A percentile compares a stretch with the other conserved stretches of the same genome.
Conservation (phyloP, 1,140 invertebrate species). For the Harlomillsia oculata region DNA sequence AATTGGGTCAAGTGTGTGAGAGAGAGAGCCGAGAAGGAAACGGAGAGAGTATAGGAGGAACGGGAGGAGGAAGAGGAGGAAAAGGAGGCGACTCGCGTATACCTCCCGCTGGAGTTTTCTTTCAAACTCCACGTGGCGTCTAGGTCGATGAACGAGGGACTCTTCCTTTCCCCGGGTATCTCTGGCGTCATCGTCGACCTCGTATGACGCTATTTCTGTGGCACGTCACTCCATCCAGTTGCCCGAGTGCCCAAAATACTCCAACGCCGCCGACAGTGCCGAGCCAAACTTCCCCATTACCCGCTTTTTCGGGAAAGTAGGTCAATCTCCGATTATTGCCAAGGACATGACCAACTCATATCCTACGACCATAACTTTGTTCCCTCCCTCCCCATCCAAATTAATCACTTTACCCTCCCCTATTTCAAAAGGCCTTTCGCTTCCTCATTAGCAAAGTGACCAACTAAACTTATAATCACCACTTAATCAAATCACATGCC, state of each 20-base stretch:
- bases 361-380: too few species aligned
- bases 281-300: constrained; percentile 7
- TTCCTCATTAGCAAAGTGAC: too few species aligned
- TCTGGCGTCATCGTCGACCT: constrained; percentile 31
- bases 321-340: constrained; percentile 33
- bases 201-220: constrained; percentile 27
- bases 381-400: neutral
- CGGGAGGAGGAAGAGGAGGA: neutral
- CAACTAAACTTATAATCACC: too few species aligned
- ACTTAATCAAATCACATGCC: too few species aligned
- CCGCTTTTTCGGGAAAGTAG: constrained; percentile 25
- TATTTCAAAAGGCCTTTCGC: too few species aligned
- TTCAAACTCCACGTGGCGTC: constrained; percentile 20
- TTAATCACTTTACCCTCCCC: neutral
- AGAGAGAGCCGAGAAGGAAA: neutral
- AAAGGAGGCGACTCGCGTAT: too few species aligned
- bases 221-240: constrained; percentile 19
- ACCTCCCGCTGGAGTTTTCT: too few species aligned
- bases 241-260: constrained; percentile 4
- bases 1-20: constrained; percentile 21
- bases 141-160: constrained; percentile 29
- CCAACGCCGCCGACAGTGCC: neutral
- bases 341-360: constrained; percentile 31
- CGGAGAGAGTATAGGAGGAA: neutral
- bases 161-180: constrained; percentile 16